Conservation (phyloP, 2,113 vertebrate genomes). For the Struthio camelus region DNA sequence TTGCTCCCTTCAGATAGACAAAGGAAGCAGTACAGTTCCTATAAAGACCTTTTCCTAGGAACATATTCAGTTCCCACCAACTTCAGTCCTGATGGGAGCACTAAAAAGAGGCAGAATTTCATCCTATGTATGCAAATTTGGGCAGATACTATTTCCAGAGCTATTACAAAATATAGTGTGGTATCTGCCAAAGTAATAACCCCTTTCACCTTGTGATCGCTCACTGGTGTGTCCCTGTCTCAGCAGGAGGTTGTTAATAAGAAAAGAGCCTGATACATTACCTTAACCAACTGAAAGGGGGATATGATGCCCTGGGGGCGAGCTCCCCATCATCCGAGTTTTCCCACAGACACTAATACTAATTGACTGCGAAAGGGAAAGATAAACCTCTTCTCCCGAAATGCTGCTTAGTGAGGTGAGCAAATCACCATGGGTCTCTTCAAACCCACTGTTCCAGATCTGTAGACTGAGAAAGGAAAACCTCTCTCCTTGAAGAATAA, state of each 20-base stretch:
- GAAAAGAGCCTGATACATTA: background rate
- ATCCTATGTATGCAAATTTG: background rate
- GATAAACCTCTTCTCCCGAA: background rate
- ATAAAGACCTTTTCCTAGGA: background rate
- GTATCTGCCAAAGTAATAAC: background rate
- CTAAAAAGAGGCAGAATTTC: background rate
- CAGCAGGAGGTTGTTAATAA: background rate
- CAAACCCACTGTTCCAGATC: background rate
- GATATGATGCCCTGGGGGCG: background rate
- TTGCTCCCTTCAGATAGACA: background rate
- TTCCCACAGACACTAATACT: background rate
- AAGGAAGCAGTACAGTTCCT: fast-evolving
- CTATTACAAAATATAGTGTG: background rate
- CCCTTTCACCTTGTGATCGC: background rate
- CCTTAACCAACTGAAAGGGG: background rate
- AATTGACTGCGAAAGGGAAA: constrained; percentile 7
- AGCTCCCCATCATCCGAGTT: background rate
- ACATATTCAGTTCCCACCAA: background rate
- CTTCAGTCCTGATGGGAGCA: background rate
- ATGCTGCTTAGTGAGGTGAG: background rate
- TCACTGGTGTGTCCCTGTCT: background rate
- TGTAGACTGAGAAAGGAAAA: background rate
- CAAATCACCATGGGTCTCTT: background rate
- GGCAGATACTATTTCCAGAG: background rate
- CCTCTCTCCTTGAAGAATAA: background rate